Evolutionary conservation across 2,797 vertebrate species (phyloP), one percentile per base, ranked within the genome.

Genomic region (Myripristis jacobus): DNA sequence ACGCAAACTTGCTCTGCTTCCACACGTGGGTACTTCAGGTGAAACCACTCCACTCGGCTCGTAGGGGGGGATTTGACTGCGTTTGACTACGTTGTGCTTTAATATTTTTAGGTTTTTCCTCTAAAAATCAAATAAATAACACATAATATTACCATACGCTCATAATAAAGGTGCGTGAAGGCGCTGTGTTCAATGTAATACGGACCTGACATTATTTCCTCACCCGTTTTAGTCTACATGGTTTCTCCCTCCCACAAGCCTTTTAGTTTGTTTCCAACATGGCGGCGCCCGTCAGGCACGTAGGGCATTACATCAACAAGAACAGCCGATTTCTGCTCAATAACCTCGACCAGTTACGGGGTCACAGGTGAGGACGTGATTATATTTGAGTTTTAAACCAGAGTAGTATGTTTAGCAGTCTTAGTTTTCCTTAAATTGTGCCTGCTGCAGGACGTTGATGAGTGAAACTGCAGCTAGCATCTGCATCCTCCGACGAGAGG

Each of bases 211-310:
- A 59, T 61, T 43, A 16, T 3, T 5, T 4, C 0, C 0, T 0
- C 0, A 10, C 59, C 59, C 53, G 1, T 22, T 1, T n/a, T 10
- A 3, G 1, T 1, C 0, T 0, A 19, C 0, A 77, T 93, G 75
- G 90, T 87, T 72, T 79, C 6, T 59, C 15, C 84, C 84, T 86
- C 89, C 92, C 92, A 89, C 54, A 72, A 72, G 34, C 67, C 83
- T 60, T 65, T 44, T 51, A 10, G 53, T 53, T 51, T 27, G 52
- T 78, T 57, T 34, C 38, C 76, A 94, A 92, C 58, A 94, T 95
- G 94, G 93, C 94, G 86, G 80, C 93, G 51, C 56, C 89, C 77
- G 62, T 87, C 9, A 53, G 63, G 57, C 88, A 84, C 10, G 77
- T 91, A 79, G 90, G 91, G 15, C 88, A 65, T 41, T 74, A 57